Evolutionary conservation across 2,797 vertebrate species (phyloP).

Genomic region (Pantherophis alleghaniensis): DNA sequence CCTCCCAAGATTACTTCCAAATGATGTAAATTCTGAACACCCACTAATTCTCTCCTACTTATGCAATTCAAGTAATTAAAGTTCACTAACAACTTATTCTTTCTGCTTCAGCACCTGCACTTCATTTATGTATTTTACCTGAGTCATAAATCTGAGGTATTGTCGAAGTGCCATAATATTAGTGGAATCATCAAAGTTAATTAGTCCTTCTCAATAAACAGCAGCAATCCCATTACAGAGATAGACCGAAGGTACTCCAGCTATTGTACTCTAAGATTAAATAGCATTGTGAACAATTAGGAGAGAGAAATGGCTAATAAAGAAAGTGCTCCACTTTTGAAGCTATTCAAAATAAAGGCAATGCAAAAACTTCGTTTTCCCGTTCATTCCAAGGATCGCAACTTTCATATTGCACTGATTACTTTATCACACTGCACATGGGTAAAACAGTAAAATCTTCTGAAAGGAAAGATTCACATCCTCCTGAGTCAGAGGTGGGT

Average conservation of each 20-base stretch:
- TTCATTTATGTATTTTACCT: slow-evolving; percentile 98
- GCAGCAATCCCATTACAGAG: slow-evolving; percentile 77
- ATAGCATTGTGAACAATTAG: slow-evolving; percentile 61
- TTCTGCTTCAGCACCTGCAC: slow-evolving; percentile 99
- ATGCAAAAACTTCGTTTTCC: slow-evolving; percentile 34
- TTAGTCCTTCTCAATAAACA: slow-evolving; percentile 87
- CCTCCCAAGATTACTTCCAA: slow-evolving; percentile 70
- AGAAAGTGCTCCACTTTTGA: slow-evolving; percentile 38
- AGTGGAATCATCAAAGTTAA: slow-evolving; percentile 99
- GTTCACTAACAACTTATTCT: slow-evolving; percentile 95
- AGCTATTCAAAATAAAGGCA: slow-evolving; percentile 50
- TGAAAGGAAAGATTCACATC: not conserved
- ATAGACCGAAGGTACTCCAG: slow-evolving; percentile 69
- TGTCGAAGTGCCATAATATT: slow-evolving; percentile 97
- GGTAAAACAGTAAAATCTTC: too few relatives aligned
- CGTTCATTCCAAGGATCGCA: slow-evolving; percentile 49
- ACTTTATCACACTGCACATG: not conserved
- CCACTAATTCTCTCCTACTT: slow-evolving; percentile 84
- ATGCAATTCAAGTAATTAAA: slow-evolving; percentile 92
- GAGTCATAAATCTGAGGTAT: slow-evolving; percentile 94
- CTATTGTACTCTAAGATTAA: slow-evolving; percentile 59
- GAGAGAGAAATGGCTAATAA: slow-evolving; percentile 56
- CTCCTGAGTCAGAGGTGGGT: not conserved
- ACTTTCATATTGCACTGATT: not conserved
- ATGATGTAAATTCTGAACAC: slow-evolving; percentile 80